Base-by-base conservation (phyloP, 1,140 invertebrate species). In the Drosophila obscura region DNA sequence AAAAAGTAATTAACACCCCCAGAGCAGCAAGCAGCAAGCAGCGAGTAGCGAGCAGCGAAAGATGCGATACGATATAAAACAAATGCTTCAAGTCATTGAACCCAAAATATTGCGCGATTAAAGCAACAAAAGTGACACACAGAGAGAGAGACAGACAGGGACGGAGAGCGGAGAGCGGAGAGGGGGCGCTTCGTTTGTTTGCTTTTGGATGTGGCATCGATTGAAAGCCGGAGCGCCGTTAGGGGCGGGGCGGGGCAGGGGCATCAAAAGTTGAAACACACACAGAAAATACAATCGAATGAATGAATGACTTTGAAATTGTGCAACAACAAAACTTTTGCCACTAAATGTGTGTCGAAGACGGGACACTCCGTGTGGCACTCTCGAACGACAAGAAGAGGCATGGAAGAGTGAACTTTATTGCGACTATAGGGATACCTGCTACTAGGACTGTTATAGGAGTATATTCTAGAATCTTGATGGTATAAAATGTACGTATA, bases 1-100 rank as follows among this genome's bases (percentile, higher is more conserved):
- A 39, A 88, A 76, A 88, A 87, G 78, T 57, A 87, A 87, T 87
- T 88, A 87, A 79, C 82, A 87, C 83, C 57, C 69, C 65, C 72
- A 41, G 58, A 69, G 49, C 68, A 39, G 63, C 4, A 4, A 48
- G 26, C 26, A 57, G 58, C 3, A 4, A 28, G 26, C 6, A 28
- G 26, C 22, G 22, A 28, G 26, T 3, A 1, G 9, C 9, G 19
- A 50, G 31, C 57, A 46, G 50, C 48, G 9, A 57, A 41, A 74
- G 43, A 80, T 53, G 22, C 31, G 49, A 15, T 16, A 63, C 35
- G 35, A 64, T 64, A 49, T 48, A 66, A 59, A 77, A 62, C 67
- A 73, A 84, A 73, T 65, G 62, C 49, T 44, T n/a, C 48, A 62
- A 88, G 82, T 85, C 82, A 85, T 82, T 85, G 82, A 85, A 87